Evolutionary conservation across 2,797 vertebrate species (phyloP), one percentile per base, ranked within the genome.

Genomic region (Sciaenops ocellatus): DNA sequence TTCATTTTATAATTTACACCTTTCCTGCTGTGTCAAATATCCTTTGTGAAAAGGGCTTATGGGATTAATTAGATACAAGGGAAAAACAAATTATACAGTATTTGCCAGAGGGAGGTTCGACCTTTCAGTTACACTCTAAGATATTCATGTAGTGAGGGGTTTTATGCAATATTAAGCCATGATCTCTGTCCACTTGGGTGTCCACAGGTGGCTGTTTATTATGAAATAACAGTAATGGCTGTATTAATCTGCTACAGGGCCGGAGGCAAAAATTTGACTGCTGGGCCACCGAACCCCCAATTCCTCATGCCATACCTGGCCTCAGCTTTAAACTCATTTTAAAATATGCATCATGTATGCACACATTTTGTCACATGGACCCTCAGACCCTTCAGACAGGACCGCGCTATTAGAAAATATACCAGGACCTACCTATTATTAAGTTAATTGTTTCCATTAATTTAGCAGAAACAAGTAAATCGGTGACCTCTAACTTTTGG

Each of bases 1-100:
- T 64, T 54, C 11, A 41, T 65, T 60, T 10, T 42, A 69, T 73
- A 13, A 47, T 68, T 52, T 54, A 48, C 50, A 63, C 30, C 5
- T 63, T 68, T 42, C 41, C 17, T 13, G 6, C 16, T 51, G 57
- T 20, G 26, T 62, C 7, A 42, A 60, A 69, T 52, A 8, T 47
- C 22, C 15, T 16, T 12, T 65, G 46, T 65, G n/a, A 22, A 75
- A 50, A 57, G 1, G 7, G 4, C 1, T 13, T 48, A 18, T 10
- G n/a, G 26, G 9, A 54, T n/a, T 30, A 61, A 74, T 64, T 44
- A 52, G 30, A 46, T 30, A 17, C 17, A 50, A 20, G 47, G 16
- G 30, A 16, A 73, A 54, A 26, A 44, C 38, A 10, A 42, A 26
- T 16, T 17, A 52, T 16, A 28, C 30, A 70, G 4, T 22, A 55